Percentiles rank a stretch among this genome's conserved stretches.
Evolutionary conservation across 1,140 invertebrate species (phyloP).

Genomic region (Panagrolaimus sp.): DNA sequence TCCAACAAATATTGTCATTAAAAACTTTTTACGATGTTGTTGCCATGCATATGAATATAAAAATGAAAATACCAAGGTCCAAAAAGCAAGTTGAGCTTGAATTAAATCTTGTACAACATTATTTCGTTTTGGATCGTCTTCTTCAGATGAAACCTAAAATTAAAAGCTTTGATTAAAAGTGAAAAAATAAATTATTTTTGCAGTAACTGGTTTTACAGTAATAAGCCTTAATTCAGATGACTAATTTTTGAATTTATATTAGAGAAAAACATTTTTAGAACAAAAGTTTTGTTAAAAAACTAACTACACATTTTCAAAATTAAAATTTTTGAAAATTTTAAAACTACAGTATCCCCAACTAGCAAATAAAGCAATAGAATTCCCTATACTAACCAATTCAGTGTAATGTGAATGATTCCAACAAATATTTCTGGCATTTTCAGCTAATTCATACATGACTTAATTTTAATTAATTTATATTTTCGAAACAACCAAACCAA

Average conservation of each 20-base stretch:
- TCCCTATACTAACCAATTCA: background rate
- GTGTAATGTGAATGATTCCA: constrained; percentile 1
- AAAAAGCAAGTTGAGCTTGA: constrained; percentile 43
- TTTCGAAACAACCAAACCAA: no score
- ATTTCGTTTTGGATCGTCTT: constrained; percentile 22
- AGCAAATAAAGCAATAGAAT: background rate
- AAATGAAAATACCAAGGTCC: constrained; percentile 36
- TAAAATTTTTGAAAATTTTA: constrained; percentile 11
- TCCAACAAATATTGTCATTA: constrained; percentile 43
- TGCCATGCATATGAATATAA: constrained; percentile 45
- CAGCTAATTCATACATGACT: background rate
- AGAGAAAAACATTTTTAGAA: no score
- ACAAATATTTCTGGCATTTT: constrained; percentile 7
- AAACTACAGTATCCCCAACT: background rate
- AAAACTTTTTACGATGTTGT: constrained; percentile 45
- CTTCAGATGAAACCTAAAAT: constrained; percentile 43
- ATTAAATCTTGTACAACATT: constrained; percentile 36
- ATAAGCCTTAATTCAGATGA: background rate
- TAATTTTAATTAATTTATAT: no score
- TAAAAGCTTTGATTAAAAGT: constrained; percentile 11
- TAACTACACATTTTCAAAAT: no score
- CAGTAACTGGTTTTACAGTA: background rate
- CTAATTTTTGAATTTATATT: no score
- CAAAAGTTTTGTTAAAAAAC: no score
- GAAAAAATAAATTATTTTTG: no score